A percentile compares a stretch with the other conserved stretches of the same genome.
phyloP scores from a whole-genome alignment of 2,113 vertebrate species.

The Agapornis roseicollis region DNA sequence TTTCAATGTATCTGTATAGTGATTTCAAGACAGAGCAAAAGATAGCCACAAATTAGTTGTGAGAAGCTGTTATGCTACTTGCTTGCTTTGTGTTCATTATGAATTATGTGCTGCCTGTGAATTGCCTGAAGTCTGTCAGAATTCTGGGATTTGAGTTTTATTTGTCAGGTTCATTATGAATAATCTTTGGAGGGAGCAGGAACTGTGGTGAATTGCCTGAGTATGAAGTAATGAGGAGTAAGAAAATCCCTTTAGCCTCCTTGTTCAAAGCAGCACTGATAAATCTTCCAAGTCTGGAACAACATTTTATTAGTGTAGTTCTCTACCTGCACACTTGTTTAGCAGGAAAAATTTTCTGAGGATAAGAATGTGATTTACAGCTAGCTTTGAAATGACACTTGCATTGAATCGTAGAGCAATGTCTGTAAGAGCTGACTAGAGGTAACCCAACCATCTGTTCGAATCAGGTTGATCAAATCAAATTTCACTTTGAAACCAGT shows the following conservation, averaged over 20 bases:
- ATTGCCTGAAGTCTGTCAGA: background rate
- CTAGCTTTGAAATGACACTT: background rate
- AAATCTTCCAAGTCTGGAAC: background rate
- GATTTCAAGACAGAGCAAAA: background rate
- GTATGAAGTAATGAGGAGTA: background rate
- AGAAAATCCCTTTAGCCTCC: background rate
- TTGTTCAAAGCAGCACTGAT: background rate
- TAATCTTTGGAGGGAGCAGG: background rate
- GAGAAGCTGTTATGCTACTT: background rate
- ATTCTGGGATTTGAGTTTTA: background rate
- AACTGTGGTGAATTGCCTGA: background rate
- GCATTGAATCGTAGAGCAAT: background rate
- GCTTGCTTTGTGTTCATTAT: background rate
- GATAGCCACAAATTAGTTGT: background rate
- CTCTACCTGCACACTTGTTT: background rate
- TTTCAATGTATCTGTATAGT: background rate
- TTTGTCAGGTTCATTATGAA: background rate
- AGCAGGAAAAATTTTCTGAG: background rate
- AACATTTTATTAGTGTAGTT: background rate
- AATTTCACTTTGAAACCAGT: background rate
- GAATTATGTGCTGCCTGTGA: background rate
- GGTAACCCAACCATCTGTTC: background rate
- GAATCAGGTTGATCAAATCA: background rate
- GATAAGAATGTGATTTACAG: background rate
- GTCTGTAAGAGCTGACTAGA: background rate